Evolutionary conservation across 2,113 vertebrate genomes (phyloP).

Genomic region (Perccottus glenii): DNA sequence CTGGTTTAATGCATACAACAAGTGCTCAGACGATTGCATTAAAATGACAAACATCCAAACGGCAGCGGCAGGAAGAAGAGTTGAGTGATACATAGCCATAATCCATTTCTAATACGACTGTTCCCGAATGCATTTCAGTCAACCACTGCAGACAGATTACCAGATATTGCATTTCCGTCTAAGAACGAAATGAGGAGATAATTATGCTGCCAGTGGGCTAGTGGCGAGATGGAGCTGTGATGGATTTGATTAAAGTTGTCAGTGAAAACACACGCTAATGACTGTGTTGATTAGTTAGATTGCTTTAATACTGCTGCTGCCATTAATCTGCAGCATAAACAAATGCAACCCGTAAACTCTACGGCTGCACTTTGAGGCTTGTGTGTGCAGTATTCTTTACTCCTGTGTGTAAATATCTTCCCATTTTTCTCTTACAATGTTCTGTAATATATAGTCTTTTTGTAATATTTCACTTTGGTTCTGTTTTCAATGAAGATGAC

Average conservation of each 20-base stretch:
- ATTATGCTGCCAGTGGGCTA: slow-evolving; percentile 68
- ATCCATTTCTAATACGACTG: slow-evolving; percentile 59
- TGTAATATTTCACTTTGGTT: neutral
- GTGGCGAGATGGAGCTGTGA: slow-evolving; percentile 65
- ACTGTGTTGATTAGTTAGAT: slow-evolving; percentile 77
- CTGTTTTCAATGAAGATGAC: too few relatives aligned
- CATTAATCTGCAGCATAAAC: slow-evolving; percentile 73
- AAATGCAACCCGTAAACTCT: slow-evolving; percentile 54
- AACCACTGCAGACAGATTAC: slow-evolving; percentile 65
- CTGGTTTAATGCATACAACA: slow-evolving; percentile 27
- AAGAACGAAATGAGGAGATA: slow-evolving; percentile 76
- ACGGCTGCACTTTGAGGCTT: slow-evolving; percentile 42
- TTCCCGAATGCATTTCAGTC: slow-evolving; percentile 61
- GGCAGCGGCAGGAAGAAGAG: slow-evolving; percentile 46
- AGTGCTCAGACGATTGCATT: slow-evolving; percentile 45
- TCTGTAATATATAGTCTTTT: neutral
- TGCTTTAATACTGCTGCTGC: slow-evolving; percentile 60
- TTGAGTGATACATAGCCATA: slow-evolving; percentile 46
- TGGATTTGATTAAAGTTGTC: slow-evolving; percentile 76
- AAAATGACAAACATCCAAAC: slow-evolving; percentile 58
- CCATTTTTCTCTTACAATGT: too few relatives aligned
- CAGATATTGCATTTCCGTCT: slow-evolving; percentile 71
- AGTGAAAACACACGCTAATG: slow-evolving; percentile 77
- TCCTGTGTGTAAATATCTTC: neutral
- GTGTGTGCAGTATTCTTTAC: neutral